Percentiles rank a stretch among this genome's conserved stretches.
These are phyloP conservation scores for Gila orcuttii DNA, from an alignment of 2,113 vertebrate genomes.

Conservation along the genomic window DNA sequence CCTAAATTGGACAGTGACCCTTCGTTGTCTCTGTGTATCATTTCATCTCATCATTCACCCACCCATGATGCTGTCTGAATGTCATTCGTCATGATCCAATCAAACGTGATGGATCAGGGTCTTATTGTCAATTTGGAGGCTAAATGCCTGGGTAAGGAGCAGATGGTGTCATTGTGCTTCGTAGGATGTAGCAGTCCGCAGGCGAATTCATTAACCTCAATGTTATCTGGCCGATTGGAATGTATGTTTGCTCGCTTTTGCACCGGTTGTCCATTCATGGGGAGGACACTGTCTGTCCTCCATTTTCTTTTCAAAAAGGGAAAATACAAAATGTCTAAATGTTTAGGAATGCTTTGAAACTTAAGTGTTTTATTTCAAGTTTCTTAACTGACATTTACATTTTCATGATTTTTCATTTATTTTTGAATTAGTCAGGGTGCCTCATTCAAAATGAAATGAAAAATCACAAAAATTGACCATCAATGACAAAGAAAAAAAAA, in stretches of 20 bases:
- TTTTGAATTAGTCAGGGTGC: background rate
- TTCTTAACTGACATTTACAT: background rate
- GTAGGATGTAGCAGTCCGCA: conserved; percentile 63
- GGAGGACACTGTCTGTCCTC: background rate
- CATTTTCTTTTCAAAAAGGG: background rate
- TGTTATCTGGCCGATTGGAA: conserved; percentile 64
- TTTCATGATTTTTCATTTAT: background rate
- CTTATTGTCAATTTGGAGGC: conserved; percentile 62
- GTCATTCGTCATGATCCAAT: conserved; percentile 14
- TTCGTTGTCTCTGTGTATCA: background rate
- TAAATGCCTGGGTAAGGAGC: conserved; percentile 64
- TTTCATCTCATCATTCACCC: conserved; percentile 21
- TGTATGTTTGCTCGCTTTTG: conserved; percentile 48
- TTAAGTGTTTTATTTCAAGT: background rate
- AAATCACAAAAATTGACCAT: too few species aligned
- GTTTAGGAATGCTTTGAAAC: background rate
- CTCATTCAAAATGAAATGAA: too few species aligned
- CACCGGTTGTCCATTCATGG: conserved; percentile 22
- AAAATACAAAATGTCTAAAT: background rate
- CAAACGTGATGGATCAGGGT: conserved; percentile 32
- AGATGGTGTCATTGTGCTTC: conserved; percentile 63
- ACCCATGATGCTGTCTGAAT: background rate
- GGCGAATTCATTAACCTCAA: conserved; percentile 68
- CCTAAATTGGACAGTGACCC: conserved; percentile 36
- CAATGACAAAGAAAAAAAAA: background rate